These are phyloP conservation scores for Drosophila ercepeae DNA, from an alignment of 1,140 invertebrate genomes.

Conservation along the genomic window DNA sequence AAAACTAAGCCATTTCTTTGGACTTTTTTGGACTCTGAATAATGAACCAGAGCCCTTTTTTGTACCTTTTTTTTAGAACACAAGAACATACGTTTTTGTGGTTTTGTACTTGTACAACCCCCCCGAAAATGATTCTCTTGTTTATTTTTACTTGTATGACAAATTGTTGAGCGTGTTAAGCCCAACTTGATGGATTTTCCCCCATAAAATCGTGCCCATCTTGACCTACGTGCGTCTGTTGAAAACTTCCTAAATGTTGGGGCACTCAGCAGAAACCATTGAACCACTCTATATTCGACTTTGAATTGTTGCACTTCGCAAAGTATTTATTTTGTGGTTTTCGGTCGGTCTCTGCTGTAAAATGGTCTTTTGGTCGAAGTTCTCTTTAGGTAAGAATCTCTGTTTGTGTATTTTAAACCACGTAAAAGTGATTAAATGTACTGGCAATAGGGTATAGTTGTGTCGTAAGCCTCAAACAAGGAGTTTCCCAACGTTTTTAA, in stretches of 20 bases:
- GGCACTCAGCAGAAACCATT: slow-evolving; percentile 18
- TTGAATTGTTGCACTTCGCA: slow-evolving; percentile 38
- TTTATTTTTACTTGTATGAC: slow-evolving; percentile 25
- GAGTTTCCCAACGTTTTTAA: slow-evolving; percentile 19
- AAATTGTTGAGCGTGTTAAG: slow-evolving; percentile 34
- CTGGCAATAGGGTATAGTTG: slow-evolving; percentile 5
- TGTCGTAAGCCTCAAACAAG: background rate
- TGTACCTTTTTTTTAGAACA: background rate
- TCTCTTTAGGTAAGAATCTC: slow-evolving; percentile 13
- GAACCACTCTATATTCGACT: slow-evolving; percentile 35
- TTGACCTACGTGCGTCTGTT: slow-evolving; percentile 63
- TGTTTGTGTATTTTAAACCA: background rate
- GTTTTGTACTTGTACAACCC: background rate
- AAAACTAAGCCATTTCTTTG: background rate
- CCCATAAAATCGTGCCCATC: slow-evolving; percentile 56
- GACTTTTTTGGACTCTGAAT: slow-evolving; percentile 14
- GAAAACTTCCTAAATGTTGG: slow-evolving; percentile 33
- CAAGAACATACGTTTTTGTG: slow-evolving; percentile 12
- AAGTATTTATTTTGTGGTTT: slow-evolving; percentile 8
- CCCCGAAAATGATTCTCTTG: slow-evolving; percentile 19
- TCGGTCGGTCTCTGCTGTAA: no score
- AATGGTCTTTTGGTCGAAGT: slow-evolving; percentile 9
- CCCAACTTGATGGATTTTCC: slow-evolving; percentile 38
- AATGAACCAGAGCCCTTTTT: slow-evolving; percentile 1
- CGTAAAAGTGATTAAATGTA: no score